phyloP scores from a whole-genome alignment of 2,113 vertebrate genomes.

The Nanger granti region DNA sequence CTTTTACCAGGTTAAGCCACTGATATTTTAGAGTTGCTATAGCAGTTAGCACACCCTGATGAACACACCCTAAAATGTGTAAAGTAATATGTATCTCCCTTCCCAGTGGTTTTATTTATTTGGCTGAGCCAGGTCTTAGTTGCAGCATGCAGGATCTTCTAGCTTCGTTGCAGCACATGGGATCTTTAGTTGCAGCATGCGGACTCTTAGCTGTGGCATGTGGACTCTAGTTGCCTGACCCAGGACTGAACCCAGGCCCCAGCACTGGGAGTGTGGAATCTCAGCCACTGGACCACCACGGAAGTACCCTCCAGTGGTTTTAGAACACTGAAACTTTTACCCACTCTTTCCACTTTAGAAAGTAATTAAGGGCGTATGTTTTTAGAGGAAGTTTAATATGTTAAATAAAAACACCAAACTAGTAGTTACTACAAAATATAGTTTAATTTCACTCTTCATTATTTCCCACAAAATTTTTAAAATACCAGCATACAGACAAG shows the following conservation, averaged over 20 bases:
- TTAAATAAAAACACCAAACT: background rate
- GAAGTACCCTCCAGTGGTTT: background rate
- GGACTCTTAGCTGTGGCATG: background rate
- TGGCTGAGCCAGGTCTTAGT: background rate
- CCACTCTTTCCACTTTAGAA: background rate
- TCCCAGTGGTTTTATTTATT: background rate
- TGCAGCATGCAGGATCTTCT: background rate
- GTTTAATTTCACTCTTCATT: constrained; percentile 55
- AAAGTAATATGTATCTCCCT: background rate
- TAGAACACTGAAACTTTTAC: background rate
- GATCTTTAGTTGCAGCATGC: background rate
- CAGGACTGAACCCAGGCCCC: background rate
- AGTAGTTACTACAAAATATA: constrained; percentile 53
- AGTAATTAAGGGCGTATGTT: background rate
- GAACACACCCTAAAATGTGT: background rate
- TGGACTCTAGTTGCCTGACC: background rate
- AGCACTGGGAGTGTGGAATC: background rate
- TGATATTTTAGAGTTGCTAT: background rate
- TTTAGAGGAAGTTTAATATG: background rate
- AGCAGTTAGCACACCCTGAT: background rate
- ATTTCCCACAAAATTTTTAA: constrained; percentile 47
- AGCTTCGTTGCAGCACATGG: background rate
- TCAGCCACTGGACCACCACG: background rate
- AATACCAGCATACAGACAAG: constrained; percentile 18
- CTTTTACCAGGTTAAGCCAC: background rate